Base-by-base conservation (phyloP, 2,113 vertebrate species). In the Grammomys surdaster region DNA sequence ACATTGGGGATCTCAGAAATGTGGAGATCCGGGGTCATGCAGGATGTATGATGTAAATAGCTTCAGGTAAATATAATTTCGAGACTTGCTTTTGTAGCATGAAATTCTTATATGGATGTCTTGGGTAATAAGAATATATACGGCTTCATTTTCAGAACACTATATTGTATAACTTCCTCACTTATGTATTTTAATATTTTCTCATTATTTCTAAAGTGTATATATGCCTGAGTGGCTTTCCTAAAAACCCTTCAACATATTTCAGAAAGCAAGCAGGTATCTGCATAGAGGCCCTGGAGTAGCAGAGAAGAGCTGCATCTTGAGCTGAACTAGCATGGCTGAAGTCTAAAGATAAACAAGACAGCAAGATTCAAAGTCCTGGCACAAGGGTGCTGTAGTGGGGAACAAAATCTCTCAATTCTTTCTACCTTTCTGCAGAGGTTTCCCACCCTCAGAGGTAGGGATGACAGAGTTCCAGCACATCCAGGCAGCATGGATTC, bases 1-100 rank as follows among this genome's bases (percentile, higher is more conserved):
- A 98, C 99, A 99, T 56, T 99, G 99, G 99, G 99, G 99, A 16
- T 98, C 98, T 48, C 99, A 96, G 98, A 98, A 94, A 56, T 99
- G 99, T 65, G 99, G 99, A 0, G 98, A 98, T 26, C 97, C 98
- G 89, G 99, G 99, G 3, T 99, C 99, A 22, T 99, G 99, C 95
- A 98, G 99, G 9, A 97, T 99, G 10, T 99, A 99, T 0, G 98
- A 99, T 97, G 99, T 98, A 0, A 97, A 97, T 5, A 98, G 98
- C 33, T 99, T 99, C 98, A 99, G 99, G 99, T 99, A 97, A 98
- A 93, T 0, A 84, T 26, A 76, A 78, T 58, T 67, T 65, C 65
- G n/a, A 46, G 31, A 90, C 73, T 33, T 95, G 3, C 17, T 93
- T 89, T 58, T 95, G 58, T 13, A 82, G 9, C 36, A 0, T 78